Base-by-base conservation (phyloP, 1,140 invertebrate genomes). In the Leucophenga varia region DNA sequence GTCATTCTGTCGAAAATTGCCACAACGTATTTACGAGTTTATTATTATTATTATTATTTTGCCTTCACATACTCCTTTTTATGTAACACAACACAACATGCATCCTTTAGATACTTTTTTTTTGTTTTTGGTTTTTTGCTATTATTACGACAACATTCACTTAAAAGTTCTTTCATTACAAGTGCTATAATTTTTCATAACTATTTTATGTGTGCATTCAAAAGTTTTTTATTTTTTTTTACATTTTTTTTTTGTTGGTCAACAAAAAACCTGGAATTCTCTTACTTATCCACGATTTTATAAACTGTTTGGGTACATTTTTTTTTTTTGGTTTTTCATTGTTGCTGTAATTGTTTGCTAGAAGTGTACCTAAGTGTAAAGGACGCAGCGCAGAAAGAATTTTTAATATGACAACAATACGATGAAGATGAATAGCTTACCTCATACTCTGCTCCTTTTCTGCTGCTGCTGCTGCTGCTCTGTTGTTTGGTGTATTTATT, bases 11-110 rank as follows among this genome's bases (percentile, higher is more conserved):
- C 6, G 6, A 28, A n/a, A 44, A 56, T 54, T 56, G 60, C 59
- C 60, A 63, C 54, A 47, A 48, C n/a, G n/a, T 63, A 63, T 63
- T 63, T 63, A 63, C 59, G 60, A 64, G 60, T 63, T 63, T 64
- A 63, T 63, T 63, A 63, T 63, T 28, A 12, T 28, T 6, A 28
- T 12, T 28, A 7, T 28, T 64, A 59, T 59, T 50, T 38, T 36
- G 41, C 55, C 52, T n/a, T n/a, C n/a, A n/a, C n/a, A n/a, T n/a
- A 35, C 60, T 56, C 60, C 44, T 59, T 63, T 59, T 63, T 59
- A 59, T 63, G 53, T 45, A 58, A 42, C 57, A 12, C 9, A 12
- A 28, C 21, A 13, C 28, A 14, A 12, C 35, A 7, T 28, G 20
- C 30, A 16, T 18, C 34, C 36, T 31, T 36, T 43, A 45, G 34